phyloP scores from a whole-genome alignment of 2,888 invertebrate species.

The Seira musarum region DNA sequence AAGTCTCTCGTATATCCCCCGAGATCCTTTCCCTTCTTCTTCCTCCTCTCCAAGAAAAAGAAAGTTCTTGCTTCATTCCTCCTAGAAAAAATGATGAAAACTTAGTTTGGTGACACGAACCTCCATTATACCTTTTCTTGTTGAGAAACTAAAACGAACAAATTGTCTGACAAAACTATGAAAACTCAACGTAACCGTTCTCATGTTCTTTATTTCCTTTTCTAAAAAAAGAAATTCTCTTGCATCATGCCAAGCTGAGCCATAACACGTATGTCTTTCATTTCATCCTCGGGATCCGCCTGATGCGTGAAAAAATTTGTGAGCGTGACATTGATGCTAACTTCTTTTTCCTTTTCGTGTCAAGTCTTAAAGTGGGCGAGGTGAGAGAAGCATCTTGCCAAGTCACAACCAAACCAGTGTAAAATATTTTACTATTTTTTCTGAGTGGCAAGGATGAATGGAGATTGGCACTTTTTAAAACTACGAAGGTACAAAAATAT shows the following conservation, averaged over 20 bases:
- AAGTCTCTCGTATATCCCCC: slow-evolving; percentile 31
- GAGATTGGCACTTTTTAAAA: slow-evolving; percentile 17
- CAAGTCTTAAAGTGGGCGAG: slow-evolving; percentile 13
- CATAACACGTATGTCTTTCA: slow-evolving; percentile 15
- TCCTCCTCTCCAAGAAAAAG: slow-evolving; percentile 25
- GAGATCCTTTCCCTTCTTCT: slow-evolving; percentile 23
- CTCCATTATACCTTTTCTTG: slow-evolving; percentile 42
- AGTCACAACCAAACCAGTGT: too few relatives aligned
- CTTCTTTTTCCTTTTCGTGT: slow-evolving; percentile 15
- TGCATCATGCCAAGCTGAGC: too few relatives aligned
- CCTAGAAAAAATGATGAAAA: slow-evolving; percentile 65
- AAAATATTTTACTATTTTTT: too few relatives aligned
- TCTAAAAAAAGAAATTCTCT: slow-evolving; percentile 5
- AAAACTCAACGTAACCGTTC: slow-evolving; percentile 2
- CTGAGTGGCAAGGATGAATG: background rate
- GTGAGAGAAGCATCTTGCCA: background rate
- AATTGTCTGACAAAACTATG: slow-evolving; percentile 38
- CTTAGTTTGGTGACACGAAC: slow-evolving; percentile 63
- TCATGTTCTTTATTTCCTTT: too few relatives aligned
- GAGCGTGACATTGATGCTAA: slow-evolving; percentile 44
- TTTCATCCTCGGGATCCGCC: background rate
- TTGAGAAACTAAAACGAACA: slow-evolving; percentile 39
- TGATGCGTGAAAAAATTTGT: slow-evolving; percentile 17
- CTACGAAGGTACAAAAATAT: background rate
- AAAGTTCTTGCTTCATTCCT: slow-evolving; percentile 34